Conservation (phyloP, 2,888 invertebrate species). For the Archips crataeganus region DNA sequence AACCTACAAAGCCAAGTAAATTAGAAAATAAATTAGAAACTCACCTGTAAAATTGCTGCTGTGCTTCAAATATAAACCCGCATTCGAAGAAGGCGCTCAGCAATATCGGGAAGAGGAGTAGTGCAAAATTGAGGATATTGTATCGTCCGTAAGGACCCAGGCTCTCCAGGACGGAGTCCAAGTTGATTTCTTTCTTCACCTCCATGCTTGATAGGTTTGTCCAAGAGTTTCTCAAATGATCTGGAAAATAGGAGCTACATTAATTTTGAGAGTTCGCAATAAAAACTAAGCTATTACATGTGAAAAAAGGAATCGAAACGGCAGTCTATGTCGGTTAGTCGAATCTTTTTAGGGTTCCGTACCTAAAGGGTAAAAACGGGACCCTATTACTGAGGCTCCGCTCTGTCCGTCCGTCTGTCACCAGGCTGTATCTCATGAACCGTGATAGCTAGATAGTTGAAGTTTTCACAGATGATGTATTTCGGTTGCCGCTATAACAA, state of each 20-base stretch:
- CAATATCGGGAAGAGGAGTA: constrained; percentile 73
- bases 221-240: not conserved
- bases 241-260: not conserved
- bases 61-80: constrained; percentile 80
- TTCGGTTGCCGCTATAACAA: too few relatives aligned
- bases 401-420: too few relatives aligned
- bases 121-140: constrained; percentile 76
- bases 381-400: too few relatives aligned
- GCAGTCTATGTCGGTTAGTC: too few relatives aligned
- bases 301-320: not conserved
- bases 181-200: constrained; percentile 76
- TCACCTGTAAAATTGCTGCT: constrained; percentile 73
- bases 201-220: constrained; percentile 48
- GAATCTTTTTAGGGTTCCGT: too few relatives aligned
- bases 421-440: too few relatives aligned
- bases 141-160: constrained; percentile 79
- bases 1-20: not conserved
- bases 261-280: not conserved
- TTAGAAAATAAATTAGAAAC: too few relatives aligned
- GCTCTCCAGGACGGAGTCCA: constrained; percentile 77
- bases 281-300: not conserved
- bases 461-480: too few relatives aligned
- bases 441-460: too few relatives aligned
- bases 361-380: too few relatives aligned
- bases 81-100: constrained; percentile 80